Evolutionary conservation across 2,888 invertebrate genomes (phyloP), one percentile per base, ranked within the genome.

Genomic region (Trachelus iudaicus): DNA sequence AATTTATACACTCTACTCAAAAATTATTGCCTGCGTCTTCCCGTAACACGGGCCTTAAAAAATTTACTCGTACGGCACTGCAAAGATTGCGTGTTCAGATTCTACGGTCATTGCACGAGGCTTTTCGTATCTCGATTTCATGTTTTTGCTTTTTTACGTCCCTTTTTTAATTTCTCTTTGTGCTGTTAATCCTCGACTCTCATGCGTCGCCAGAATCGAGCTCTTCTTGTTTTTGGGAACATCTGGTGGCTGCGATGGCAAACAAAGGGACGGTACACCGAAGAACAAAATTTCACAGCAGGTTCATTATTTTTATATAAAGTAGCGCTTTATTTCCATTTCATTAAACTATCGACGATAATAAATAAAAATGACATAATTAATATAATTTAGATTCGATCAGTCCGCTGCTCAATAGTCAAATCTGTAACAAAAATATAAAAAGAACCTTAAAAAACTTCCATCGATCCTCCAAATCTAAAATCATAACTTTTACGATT

Each of bases 81-180:
- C 68, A 56, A 82, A 79, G 85, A 86, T 88, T 84, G 82, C 85
- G 82, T 83, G 84, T 80, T 80, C 82, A 82, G 83, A 86, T 88
- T 84, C 84, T 79, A 83, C 88, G 88, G 88, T 88, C 88, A 89
- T 85, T 88, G 88, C 85, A 85, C 89, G 87, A 56, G 82, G 76
- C 82, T 85, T 84, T 86, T 85, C 82, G 86, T 79, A 87, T 88
- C 87, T 83, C 84, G 86, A 89, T 88, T 87, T 85, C 82, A 80
- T 81, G 77, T 83, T 79, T 81, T 87, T 76, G 75, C 79, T 56
- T 81, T 80, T 82, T 81, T 82, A 69, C 74, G 15, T 1, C 35
- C 75, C 81, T 83, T 82, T 80, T 83, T 82, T 85, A 80, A 81
- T 83, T 83, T 85, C 84, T 84, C 87, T 87, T 87, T 87, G 87